Evolutionary conservation across 2,113 vertebrate species (phyloP).

Genomic region (Bungarus multicinctus): DNA sequence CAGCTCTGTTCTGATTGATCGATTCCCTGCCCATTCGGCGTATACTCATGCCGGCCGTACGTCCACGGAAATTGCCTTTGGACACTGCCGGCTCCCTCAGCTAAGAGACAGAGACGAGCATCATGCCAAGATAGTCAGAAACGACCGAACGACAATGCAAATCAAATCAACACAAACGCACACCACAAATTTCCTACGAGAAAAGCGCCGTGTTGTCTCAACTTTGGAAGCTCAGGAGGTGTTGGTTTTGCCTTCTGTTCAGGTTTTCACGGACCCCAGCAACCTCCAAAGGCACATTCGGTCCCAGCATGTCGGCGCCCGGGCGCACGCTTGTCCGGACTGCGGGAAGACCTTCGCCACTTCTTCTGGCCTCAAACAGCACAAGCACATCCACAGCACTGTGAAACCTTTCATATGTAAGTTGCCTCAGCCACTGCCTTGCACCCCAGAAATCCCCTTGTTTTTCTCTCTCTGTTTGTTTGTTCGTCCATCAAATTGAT

Average conservation of each 20-base stretch:
- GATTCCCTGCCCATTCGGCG: no score
- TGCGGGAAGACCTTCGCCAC: constrained; percentile 99
- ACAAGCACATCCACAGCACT: constrained; percentile 99
- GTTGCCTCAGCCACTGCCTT: constrained; percentile 71
- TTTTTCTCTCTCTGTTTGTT: not conserved
- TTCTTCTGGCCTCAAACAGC: constrained; percentile 97
- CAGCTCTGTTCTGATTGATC: no score
- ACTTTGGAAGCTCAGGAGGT: fast-evolving
- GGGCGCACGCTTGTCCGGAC: constrained; percentile 96
- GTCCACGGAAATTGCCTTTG: no score
- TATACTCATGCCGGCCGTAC: no score
- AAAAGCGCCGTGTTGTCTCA: not conserved
- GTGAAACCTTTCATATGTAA: constrained; percentile 99
- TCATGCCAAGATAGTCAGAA: no score
- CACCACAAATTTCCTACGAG: not conserved
- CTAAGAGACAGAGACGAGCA: no score
- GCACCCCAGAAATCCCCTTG: not conserved
- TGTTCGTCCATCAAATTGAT: not conserved
- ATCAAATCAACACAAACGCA: not conserved
- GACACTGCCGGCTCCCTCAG: no score
- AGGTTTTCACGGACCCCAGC: constrained; percentile 99
- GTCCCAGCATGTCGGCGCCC: constrained; percentile 94
- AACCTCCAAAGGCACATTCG: constrained; percentile 99
- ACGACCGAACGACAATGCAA: no score
- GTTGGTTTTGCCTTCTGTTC: not conserved